A percentile compares a stretch with the other conserved stretches of the same genome.
These are phyloP conservation scores for Carabus problematicus DNA, from an alignment of 2,888 invertebrate species.

Conservation along the genomic window DNA sequence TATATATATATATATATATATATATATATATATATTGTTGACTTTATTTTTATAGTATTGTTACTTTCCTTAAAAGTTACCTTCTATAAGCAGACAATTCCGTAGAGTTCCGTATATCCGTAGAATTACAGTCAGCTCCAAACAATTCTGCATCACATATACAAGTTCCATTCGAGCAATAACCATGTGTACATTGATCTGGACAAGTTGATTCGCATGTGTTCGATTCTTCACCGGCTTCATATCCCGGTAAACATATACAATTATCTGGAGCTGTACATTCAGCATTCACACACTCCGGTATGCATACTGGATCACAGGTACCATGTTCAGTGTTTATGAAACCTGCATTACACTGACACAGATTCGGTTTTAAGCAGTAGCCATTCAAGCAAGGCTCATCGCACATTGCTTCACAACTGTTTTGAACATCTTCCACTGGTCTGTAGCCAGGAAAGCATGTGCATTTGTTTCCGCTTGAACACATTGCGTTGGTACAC, in stretches of 20 bases:
- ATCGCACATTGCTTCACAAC: neutral
- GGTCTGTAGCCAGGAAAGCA: slow-evolving; percentile 47
- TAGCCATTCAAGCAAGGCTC: neutral
- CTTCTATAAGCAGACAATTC: no score
- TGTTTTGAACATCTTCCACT: neutral
- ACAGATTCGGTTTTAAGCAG: slow-evolving; percentile 1
- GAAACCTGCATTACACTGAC: slow-evolving; percentile 2
- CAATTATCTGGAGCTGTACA: slow-evolving; percentile 31
- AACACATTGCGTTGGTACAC: slow-evolving; percentile 46
- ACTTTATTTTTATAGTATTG: no score
- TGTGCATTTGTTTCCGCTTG: slow-evolving; percentile 50
- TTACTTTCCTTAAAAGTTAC: no score
- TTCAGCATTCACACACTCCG: slow-evolving; percentile 19
- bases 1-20: no score
- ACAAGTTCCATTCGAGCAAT: no score
- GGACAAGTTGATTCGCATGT: neutral
- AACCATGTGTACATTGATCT: no score
- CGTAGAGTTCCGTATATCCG: no score
- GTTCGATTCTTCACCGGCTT: neutral
- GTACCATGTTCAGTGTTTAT: neutral
- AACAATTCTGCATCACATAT: no score
- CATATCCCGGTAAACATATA: slow-evolving; percentile 13
- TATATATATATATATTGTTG: no score
- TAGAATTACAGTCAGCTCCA: no score
- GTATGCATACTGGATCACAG: slow-evolving; percentile 1